phyloP scores from a whole-genome alignment of 2,888 invertebrate species.

The Strigamia crassipes region DNA sequence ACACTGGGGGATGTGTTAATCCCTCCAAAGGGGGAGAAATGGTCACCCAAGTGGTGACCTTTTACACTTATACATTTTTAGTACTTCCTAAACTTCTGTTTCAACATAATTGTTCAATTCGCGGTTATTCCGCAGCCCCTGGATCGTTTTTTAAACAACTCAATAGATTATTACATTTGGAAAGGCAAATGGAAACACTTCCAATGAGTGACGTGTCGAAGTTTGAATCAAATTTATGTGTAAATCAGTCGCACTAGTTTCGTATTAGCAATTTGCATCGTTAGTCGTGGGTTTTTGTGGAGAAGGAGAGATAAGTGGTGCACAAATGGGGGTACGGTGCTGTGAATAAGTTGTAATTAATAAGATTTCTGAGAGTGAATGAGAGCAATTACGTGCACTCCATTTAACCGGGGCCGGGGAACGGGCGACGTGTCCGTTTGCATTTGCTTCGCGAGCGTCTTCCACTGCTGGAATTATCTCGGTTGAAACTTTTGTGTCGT shows the following conservation, averaged over 20 bases:
- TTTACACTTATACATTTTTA: too few relatives aligned
- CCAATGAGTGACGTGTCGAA: neutral
- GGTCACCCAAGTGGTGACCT: too few relatives aligned
- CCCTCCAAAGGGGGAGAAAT: too few relatives aligned
- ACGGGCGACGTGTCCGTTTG: slow-evolving; percentile 27
- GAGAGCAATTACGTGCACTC: slow-evolving; percentile 6
- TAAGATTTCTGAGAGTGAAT: neutral
- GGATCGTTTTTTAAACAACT: too few relatives aligned
- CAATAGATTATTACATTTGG: too few relatives aligned
- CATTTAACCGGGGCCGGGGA: neutral
- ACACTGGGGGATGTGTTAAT: too few relatives aligned
- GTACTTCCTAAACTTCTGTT: too few relatives aligned
- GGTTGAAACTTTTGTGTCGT: neutral
- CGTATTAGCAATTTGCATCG: slow-evolving; percentile 4
- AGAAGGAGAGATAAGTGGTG: neutral
- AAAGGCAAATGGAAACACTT: too few relatives aligned
- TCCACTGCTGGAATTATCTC: slow-evolving; percentile 3
- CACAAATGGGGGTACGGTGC: neutral
- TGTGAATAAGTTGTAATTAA: slow-evolving; percentile 24
- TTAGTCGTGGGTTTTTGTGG: neutral
- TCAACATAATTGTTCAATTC: too few relatives aligned
- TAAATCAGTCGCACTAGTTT: neutral
- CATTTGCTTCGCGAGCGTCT: neutral
- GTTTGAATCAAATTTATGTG: neutral
- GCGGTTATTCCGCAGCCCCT: too few relatives aligned